A percentile compares a stretch with the other conserved stretches of the same genome.
These are phyloP conservation scores for Drosophila ananassae DNA, from an alignment of 1,140 invertebrate genomes.

Conservation along the genomic window DNA sequence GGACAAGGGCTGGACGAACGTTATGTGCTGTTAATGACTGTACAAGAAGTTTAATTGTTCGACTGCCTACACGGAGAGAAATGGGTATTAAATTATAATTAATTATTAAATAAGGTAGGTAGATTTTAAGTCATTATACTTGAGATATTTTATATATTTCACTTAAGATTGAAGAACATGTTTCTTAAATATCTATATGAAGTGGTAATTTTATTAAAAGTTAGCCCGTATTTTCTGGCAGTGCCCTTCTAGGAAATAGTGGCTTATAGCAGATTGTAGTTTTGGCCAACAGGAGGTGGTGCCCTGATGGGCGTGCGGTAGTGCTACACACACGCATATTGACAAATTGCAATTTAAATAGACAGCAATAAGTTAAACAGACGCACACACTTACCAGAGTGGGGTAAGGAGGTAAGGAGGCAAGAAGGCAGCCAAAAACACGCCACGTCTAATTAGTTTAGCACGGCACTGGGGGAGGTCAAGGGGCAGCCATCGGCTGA, in stretches of 20 bases:
- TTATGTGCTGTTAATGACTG: conserved; percentile 81
- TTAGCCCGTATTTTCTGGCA: background rate
- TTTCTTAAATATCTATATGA: too few relatives aligned
- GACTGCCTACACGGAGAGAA: conserved; percentile 35
- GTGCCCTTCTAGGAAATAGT: conserved; percentile 7
- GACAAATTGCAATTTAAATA: conserved; percentile 83
- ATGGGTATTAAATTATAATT: background rate
- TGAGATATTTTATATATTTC: background rate
- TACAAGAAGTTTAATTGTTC: conserved; percentile 79
- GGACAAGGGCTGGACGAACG: conserved; percentile 53
- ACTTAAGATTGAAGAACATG: background rate
- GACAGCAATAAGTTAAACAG: conserved; percentile 80
- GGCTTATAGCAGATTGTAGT: background rate
- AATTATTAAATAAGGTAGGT: too few relatives aligned
- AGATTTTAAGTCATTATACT: too few relatives aligned
- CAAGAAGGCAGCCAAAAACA: conserved; percentile 58
- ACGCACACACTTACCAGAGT: conserved; percentile 40
- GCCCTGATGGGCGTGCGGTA: conserved; percentile 38
- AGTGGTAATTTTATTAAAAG: too few relatives aligned
- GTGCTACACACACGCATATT: conserved; percentile 56
- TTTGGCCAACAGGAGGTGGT: background rate
- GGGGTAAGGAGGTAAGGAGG: background rate
- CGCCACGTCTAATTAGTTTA: conserved; percentile 77
- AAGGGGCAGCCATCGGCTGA: conserved; percentile 12
- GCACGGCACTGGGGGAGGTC: conserved; percentile 15